Conservation (phyloP, 23 tunicate genomes). For the Pegea sp. region DNA sequence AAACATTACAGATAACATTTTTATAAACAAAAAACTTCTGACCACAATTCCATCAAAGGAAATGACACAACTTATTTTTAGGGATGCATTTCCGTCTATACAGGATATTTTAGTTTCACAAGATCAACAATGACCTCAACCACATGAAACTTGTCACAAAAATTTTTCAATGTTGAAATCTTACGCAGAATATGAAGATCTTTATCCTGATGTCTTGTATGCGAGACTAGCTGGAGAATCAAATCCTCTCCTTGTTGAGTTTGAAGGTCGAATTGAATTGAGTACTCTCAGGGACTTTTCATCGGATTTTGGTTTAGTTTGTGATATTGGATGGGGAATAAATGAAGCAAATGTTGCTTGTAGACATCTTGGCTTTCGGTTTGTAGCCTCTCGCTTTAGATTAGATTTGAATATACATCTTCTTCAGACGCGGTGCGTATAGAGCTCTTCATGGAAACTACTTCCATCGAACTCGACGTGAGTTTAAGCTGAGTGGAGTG, state of each 20-base stretch:
- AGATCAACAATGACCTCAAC: no score
- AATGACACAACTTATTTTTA: no score
- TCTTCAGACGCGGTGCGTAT: conserved; percentile 17
- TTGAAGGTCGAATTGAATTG: conserved; percentile 15
- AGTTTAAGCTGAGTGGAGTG: conserved; percentile 29
- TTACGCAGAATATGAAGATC: not conserved
- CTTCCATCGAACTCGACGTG: conserved; percentile 13
- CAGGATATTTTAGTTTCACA: no score
- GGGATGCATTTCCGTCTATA: no score
- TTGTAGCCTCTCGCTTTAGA: not conserved
- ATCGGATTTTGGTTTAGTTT: conserved; percentile 34
- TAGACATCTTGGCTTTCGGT: conserved; percentile 57
- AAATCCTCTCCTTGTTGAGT: not conserved
- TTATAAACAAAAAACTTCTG: no score
- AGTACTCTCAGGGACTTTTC: conserved; percentile 3
- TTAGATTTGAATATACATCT: not conserved
- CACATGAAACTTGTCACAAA: no score
- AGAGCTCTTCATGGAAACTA: conserved; percentile 15
- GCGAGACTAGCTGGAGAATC: not conserved
- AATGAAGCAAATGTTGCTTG: conserved; percentile 72
- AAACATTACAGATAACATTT: no score
- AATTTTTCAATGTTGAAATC: not conserved
- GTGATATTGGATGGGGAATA: conserved; percentile 52
- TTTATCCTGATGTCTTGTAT: not conserved
- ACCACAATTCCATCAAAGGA: no score